These are phyloP conservation scores for Thymallus thymallus DNA, from an alignment of 2,113 vertebrate genomes.

Conservation along the genomic window DNA sequence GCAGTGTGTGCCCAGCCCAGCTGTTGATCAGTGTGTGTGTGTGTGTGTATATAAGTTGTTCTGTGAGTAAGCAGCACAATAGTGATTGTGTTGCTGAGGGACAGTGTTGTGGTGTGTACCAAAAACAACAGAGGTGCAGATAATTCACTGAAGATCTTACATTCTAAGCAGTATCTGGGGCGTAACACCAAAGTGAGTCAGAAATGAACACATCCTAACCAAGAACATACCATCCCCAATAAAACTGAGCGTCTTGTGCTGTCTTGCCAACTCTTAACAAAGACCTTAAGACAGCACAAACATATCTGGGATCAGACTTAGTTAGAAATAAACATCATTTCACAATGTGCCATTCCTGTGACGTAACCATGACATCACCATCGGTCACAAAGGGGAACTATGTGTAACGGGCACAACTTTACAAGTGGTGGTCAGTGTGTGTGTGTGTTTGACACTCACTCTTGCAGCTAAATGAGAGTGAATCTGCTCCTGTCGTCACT, in stretches of 20 bases:
- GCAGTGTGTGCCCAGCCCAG: not conserved
- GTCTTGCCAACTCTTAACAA: not conserved
- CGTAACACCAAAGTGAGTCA: constrained; percentile 10
- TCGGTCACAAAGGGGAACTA: not conserved
- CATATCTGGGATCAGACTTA: not conserved
- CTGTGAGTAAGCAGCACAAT: no score
- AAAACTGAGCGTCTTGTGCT: no score
- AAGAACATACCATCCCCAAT: no score
- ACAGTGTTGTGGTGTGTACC: not conserved
- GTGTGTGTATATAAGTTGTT: not conserved
- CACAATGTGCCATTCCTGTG: constrained; percentile 9
- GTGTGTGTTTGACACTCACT: no score
- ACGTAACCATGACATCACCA: constrained; percentile 34
- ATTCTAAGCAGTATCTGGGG: constrained; percentile 4
- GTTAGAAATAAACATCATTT: not conserved
- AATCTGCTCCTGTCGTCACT: not conserved
- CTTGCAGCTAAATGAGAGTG: not conserved
- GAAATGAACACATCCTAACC: constrained; percentile 2
- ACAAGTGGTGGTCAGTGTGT: no score
- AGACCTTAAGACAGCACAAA: constrained; percentile 25
- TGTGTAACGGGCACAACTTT: no score
- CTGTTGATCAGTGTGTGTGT: not conserved
- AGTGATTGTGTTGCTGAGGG: not conserved
- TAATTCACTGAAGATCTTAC: not conserved
- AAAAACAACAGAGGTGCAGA: not conserved